These are phyloP conservation scores for Delichon dasypus DNA, from an alignment of 2,797 vertebrate genomes.

Conservation along the genomic window DNA sequence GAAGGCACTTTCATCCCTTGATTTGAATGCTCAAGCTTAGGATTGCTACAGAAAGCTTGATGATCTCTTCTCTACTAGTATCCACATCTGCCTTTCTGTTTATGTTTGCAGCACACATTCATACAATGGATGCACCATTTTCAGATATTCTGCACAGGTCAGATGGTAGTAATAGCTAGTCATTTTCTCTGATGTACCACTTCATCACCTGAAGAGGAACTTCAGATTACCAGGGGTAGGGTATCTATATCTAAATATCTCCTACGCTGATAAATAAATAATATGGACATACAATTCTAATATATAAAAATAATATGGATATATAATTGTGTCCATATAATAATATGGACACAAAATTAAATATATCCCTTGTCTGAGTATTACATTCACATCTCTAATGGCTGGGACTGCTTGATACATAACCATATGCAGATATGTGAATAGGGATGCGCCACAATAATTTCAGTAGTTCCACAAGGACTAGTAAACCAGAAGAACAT, in stretches of 20 bases:
- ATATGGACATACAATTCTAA: not conserved
- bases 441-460: not conserved
- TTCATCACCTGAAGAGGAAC: not conserved
- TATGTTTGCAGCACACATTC: not conserved
- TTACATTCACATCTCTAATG: not conserved
- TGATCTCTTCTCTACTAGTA: not conserved
- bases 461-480: constrained; percentile 3
- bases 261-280: not conserved
- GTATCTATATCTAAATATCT: not conserved
- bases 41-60: not conserved
- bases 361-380: not conserved
- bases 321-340: not conserved
- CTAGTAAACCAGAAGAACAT: not conserved
- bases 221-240: not conserved
- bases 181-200: not conserved
- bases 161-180: not conserved
- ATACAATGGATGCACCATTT: not conserved
- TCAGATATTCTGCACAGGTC: not conserved
- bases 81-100: not conserved
- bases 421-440: not conserved
- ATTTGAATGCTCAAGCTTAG: not conserved
- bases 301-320: not conserved
- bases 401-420: not conserved
- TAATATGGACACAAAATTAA: not conserved
- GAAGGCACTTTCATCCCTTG: not conserved